A percentile compares a stretch with the other conserved stretches of the same genome.
Evolutionary conservation across 2,113 vertebrate species (phyloP).

Genomic region (Ranitomeya imitator): DNA sequence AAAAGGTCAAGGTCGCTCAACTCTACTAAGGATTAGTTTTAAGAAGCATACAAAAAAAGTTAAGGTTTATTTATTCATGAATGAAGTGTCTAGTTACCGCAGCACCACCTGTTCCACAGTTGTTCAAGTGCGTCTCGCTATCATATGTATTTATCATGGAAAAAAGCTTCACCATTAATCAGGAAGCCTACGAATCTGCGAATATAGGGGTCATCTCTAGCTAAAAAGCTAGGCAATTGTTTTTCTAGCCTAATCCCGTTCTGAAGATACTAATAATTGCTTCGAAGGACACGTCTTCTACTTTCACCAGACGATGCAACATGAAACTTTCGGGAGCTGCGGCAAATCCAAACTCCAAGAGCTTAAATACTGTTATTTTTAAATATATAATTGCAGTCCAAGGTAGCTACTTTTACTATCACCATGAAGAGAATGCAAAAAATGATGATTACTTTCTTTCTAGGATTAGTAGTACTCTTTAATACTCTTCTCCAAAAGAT

Average conservation of each 20-base stretch:
- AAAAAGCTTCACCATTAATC: neutral
- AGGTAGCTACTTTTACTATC: conserved; percentile 30
- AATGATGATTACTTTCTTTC: conserved; percentile 46
- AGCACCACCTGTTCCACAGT: conserved; percentile 12
- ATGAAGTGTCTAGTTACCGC: neutral
- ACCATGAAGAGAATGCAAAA: conserved; percentile 34
- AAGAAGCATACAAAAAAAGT: neutral
- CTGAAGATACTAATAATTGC: conserved; percentile 8
- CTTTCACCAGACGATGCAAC: neutral
- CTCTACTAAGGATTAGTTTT: neutral
- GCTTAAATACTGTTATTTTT: conserved; percentile 43
- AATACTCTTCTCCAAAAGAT: conserved; percentile 40
- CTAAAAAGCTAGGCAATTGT: neutral
- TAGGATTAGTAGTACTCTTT: conserved; percentile 44
- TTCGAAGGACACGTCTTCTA: neutral
- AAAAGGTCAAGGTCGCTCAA: too few relatives aligned
- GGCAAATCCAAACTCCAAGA: conserved; percentile 12
- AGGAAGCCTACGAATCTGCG: neutral
- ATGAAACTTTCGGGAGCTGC: neutral
- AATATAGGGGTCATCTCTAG: neutral
- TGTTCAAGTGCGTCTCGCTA: neutral
- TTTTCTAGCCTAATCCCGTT: neutral
- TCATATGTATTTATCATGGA: neutral
- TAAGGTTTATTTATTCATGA: conserved; percentile 14
- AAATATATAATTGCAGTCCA: conserved; percentile 34